Conservation (phyloP, 2,888 invertebrate species). For the Drosophila subquinaria region DNA sequence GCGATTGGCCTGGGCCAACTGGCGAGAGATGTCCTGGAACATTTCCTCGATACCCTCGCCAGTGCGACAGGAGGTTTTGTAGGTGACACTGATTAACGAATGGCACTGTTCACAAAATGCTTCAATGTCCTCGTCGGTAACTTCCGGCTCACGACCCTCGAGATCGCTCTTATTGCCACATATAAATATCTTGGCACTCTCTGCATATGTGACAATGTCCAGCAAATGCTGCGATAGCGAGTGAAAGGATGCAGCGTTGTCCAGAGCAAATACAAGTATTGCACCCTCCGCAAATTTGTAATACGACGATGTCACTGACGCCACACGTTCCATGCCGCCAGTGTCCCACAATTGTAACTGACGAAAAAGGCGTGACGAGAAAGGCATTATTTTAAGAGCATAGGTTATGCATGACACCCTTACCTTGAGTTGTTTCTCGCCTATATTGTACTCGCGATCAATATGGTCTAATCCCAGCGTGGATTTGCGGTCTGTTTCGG, state of each 20-base stretch:
- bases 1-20: conserved; percentile 92
- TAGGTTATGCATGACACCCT: background rate
- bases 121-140: conserved; percentile 95
- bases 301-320: conserved; percentile 97
- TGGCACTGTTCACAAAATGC: conserved; percentile 97
- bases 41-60: conserved; percentile 95
- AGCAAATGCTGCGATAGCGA: conserved; percentile 95
- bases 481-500: conserved; percentile 92
- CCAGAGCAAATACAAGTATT: conserved; percentile 95
- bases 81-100: conserved; percentile 94
- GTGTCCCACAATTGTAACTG: conserved; percentile 98
- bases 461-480: conserved; percentile 97
- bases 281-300: conserved; percentile 98
- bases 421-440: conserved; percentile 88
- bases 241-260: conserved; percentile 96
- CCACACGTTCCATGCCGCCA: conserved; percentile 98
- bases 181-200: conserved; percentile 97
- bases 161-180: conserved; percentile 97
- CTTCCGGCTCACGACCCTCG: conserved; percentile 90
- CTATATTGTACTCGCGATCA: conserved; percentile 91
- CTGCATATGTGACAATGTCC: conserved; percentile 97
- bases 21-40: conserved; percentile 95
- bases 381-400: background rate
- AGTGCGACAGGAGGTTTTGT: conserved; percentile 95
- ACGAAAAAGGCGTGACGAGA: conserved; percentile 82